phyloP scores from a whole-genome alignment of 2,888 invertebrate genomes.

The Agrilus mali region DNA sequence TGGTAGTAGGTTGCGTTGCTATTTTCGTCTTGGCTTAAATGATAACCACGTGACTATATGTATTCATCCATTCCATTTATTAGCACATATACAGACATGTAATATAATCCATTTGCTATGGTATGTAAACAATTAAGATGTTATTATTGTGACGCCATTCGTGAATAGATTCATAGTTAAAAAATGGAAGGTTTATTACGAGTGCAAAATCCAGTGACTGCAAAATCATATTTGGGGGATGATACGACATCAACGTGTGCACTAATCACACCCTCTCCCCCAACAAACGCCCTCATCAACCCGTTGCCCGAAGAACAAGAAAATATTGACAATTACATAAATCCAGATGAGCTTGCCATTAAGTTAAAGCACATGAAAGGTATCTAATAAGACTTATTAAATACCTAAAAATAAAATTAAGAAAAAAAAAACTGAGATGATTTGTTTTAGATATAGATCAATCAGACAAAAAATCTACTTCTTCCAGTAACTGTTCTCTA shows the following conservation, averaged over 20 bases:
- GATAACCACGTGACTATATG: too few species aligned
- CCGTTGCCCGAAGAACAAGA: slow-evolving; percentile 26
- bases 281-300: slow-evolving; percentile 33
- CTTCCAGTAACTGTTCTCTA: slow-evolving; percentile 50
- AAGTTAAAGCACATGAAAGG: slow-evolving; percentile 32
- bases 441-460: not conserved
- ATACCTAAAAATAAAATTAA: too few species aligned
- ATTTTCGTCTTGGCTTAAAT: too few species aligned
- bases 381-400: slow-evolving; percentile 13
- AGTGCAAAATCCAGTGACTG: slow-evolving; percentile 18
- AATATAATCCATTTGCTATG: too few species aligned
- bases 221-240: slow-evolving; percentile 30
- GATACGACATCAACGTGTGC: slow-evolving; percentile 35
- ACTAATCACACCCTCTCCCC: slow-evolving; percentile 33
- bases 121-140: too few species aligned
- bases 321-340: slow-evolving; percentile 20
- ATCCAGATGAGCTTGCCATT: slow-evolving; percentile 27
- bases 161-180: slow-evolving; percentile 13
- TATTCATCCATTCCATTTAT: too few species aligned
- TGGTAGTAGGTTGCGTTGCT: too few species aligned
- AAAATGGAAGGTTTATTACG: slow-evolving; percentile 23
- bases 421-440: too few species aligned
- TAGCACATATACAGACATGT: too few species aligned
- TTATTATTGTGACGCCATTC: not conserved
- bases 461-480: not conserved